Conservation (phyloP, 1,140 invertebrate species). For the Trichoplusia ni region DNA sequence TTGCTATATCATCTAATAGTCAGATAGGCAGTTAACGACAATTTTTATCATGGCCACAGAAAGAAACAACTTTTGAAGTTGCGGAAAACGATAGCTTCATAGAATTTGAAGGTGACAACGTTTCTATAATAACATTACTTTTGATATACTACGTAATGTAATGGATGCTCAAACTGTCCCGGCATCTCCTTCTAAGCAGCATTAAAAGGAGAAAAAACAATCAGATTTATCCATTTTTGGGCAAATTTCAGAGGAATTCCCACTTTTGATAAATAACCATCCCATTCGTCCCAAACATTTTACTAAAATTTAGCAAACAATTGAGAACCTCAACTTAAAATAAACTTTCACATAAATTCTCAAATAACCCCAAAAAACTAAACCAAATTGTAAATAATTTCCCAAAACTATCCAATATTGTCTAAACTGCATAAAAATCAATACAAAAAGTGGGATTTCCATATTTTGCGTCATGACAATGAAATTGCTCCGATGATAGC, state of each 20-base stretch:
- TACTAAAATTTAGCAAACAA: too few species aligned
- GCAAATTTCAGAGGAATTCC: constrained; percentile 57
- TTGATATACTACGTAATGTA: constrained; percentile 64
- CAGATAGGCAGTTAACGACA: constrained; percentile 26
- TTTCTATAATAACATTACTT: constrained; percentile 63
- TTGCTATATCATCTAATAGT: constrained; percentile 32
- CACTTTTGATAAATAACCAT: constrained; percentile 49
- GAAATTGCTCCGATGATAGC: constrained; percentile 76
- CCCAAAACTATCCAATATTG: constrained; percentile 3
- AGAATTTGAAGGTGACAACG: constrained; percentile 67
- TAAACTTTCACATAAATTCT: too few species aligned
- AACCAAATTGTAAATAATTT: too few species aligned
- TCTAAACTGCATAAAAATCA: not conserved
- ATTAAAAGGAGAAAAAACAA: constrained; percentile 78
- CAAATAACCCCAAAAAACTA: too few species aligned
- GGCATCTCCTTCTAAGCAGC: constrained; percentile 78
- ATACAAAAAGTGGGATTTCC: constrained; percentile 60
- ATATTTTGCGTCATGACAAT: constrained; percentile 79
- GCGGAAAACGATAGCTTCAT: constrained; percentile 49
- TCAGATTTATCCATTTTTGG: constrained; percentile 30
- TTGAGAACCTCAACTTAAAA: too few species aligned
- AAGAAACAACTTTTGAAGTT: constrained; percentile 47
- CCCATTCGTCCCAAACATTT: constrained; percentile 2
- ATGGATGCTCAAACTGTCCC: constrained; percentile 73
- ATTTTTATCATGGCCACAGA: constrained; percentile 68